Conservation (phyloP, 2,113 vertebrate genomes). For the Oplegnathus fasciatus region DNA sequence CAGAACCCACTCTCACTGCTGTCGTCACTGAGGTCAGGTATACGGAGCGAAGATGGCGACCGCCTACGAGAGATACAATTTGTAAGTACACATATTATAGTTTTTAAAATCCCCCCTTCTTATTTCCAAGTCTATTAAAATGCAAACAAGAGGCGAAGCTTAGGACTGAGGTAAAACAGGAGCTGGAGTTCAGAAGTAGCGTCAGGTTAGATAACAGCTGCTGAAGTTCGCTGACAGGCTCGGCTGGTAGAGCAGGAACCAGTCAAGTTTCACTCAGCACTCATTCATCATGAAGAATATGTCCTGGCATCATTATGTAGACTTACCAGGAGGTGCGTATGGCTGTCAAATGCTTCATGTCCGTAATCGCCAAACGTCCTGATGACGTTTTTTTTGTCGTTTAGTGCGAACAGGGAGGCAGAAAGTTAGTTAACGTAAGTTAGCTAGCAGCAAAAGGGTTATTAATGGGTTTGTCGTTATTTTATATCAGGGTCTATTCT, state of each 20-base stretch:
- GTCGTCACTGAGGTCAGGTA: slow-evolving; percentile 79
- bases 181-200: background rate
- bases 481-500: background rate
- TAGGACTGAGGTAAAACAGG: rapidly evolving
- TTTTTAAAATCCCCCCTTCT: background rate
- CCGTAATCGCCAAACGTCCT: too few relatives aligned
- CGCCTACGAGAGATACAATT: slow-evolving; percentile 86
- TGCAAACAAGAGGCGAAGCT: background rate
- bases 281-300: slow-evolving; percentile 45
- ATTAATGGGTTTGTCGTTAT: background rate
- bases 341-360: too few relatives aligned
- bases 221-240: slow-evolving; percentile 69
- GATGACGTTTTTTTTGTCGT: too few relatives aligned
- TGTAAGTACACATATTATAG: slow-evolving; percentile 79
- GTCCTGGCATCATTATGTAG: too few relatives aligned
- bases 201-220: slow-evolving; percentile 37
- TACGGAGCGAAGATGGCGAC: slow-evolving; percentile 86
- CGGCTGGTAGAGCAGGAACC: slow-evolving; percentile 41
- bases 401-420: background rate
- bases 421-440: background rate
- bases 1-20: slow-evolving; percentile 29
- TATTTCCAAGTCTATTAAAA: background rate
- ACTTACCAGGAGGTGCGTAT: background rate
- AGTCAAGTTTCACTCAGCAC: slow-evolving; percentile 42
- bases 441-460: background rate